Base-by-base conservation (phyloP, 2,888 invertebrate species). In the Acrobasis repandana region DNA sequence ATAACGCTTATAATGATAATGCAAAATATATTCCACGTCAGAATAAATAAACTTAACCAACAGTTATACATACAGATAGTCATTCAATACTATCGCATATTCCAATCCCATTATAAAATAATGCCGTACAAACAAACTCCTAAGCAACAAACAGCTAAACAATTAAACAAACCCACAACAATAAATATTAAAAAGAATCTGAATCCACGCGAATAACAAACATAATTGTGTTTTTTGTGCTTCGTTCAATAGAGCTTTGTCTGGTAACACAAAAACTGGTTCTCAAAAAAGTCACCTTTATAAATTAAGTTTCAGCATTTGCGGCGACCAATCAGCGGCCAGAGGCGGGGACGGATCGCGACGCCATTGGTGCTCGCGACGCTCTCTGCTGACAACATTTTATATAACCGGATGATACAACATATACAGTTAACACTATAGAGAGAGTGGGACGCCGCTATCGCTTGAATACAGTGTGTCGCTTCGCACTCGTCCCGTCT, bases 341-440 rank as follows among this genome's bases (percentile, higher is more conserved):
- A 69, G 84, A 80, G 89, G 90, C 88, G 89, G 85, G 77, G 81
- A 73, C 73, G 63, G 16, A 52, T 58, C 43, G 68, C 65, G 11
- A 58, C 63, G 63, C 77, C 66, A 92, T 91, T 91, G 91, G 92
- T 65, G 62, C 73, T 62, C 61, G 63, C 67, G 68, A 65, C 65
- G 72, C 80, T 84, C 85, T 81, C 82, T 81, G 80, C 90, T 90
- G 85, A 86, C 85, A 84, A 90, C 90, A 91, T 87, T 91, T 91
- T 91, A 90, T 90, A 91, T 91, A 91, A 88, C 90, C 86, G 84
- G 84, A 85, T 90, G 92, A 91, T 92, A 92, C 92, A 91, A 90
- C 89, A 90, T 90, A 90, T 91, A 91, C 91, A 91, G 90, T 91
- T 88, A 89, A 86, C 86, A 88, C 76, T 88, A 77, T 77, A 79